phyloP scores from a whole-genome alignment of 2,888 invertebrate species.

The Germaria angustata region DNA sequence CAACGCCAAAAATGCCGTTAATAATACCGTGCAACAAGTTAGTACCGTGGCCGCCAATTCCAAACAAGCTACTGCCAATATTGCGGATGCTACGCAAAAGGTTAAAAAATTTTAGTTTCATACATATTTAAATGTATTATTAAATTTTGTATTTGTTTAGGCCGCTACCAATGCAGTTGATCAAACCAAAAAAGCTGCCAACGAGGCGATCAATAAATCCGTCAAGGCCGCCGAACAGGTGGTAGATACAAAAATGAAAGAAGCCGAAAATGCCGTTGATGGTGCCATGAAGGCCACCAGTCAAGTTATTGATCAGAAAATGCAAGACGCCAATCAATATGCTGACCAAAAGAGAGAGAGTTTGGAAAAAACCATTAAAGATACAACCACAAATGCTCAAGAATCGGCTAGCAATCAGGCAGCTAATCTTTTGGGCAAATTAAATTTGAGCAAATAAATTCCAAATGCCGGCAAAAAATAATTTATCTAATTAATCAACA shows the following conservation, averaged over 20 bases:
- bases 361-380: constrained; percentile 78
- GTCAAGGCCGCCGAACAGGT: constrained; percentile 80
- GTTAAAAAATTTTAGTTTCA: constrained; percentile 55
- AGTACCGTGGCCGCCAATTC: constrained; percentile 75
- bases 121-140: not conserved
- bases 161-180: constrained; percentile 80
- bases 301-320: constrained; percentile 83
- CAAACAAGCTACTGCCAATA: constrained; percentile 77
- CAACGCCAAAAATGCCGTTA: constrained; percentile 74
- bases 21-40: constrained; percentile 74
- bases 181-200: constrained; percentile 80
- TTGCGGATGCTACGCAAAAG: constrained; percentile 77
- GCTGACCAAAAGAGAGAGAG: constrained; percentile 82
- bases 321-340: constrained; percentile 84
- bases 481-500: not conserved
- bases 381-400: constrained; percentile 75
- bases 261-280: constrained; percentile 82
- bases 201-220: constrained; percentile 81
- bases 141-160: constrained; percentile 60
- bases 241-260: constrained; percentile 81
- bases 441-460: constrained; percentile 74
- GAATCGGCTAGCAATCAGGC: constrained; percentile 77
- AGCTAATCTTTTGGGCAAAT: constrained; percentile 78
- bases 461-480: not conserved
- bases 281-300: constrained; percentile 83